Conservation (phyloP, 1,140 invertebrate species). For the Procambarus clarkii region DNA sequence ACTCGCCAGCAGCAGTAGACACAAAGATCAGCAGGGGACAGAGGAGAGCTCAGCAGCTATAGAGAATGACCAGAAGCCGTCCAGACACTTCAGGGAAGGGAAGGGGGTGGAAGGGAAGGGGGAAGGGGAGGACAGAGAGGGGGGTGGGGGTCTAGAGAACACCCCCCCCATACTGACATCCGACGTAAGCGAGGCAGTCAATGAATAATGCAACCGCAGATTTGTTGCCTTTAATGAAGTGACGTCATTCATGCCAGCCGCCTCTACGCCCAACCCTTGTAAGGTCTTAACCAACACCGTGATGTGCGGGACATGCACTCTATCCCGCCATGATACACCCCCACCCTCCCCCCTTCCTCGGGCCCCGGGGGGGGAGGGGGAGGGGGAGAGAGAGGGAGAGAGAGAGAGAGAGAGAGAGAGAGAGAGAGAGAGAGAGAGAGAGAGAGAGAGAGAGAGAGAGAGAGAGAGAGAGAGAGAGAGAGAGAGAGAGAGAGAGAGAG, state of each 20-base stretch:
- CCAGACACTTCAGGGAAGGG: too few species aligned
- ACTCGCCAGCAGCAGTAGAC: too few species aligned
- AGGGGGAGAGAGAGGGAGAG: neutral
- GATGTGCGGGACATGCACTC: neutral
- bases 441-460: neutral
- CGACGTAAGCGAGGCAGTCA: neutral
- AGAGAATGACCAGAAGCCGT: too few species aligned
- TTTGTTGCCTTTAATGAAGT: constrained; percentile 58
- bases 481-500: neutral
- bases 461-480: neutral
- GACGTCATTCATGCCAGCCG: constrained; percentile 34
- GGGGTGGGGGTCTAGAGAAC: too few species aligned
- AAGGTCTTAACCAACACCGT: constrained; percentile 19
- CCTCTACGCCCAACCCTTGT: constrained; percentile 46
- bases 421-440: neutral
- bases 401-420: neutral
- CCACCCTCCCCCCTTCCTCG: neutral
- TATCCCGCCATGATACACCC: neutral
- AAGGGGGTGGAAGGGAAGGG: too few species aligned
- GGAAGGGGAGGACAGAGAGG: too few species aligned
- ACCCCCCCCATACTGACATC: neutral
- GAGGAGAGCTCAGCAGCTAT: too few species aligned
- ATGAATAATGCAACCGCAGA: constrained; percentile 57
- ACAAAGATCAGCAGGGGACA: too few species aligned
- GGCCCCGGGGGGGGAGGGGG: neutral